Evolutionary conservation across 2,797 vertebrate genomes (phyloP).

Genomic region (Tadarida brasiliensis): DNA sequence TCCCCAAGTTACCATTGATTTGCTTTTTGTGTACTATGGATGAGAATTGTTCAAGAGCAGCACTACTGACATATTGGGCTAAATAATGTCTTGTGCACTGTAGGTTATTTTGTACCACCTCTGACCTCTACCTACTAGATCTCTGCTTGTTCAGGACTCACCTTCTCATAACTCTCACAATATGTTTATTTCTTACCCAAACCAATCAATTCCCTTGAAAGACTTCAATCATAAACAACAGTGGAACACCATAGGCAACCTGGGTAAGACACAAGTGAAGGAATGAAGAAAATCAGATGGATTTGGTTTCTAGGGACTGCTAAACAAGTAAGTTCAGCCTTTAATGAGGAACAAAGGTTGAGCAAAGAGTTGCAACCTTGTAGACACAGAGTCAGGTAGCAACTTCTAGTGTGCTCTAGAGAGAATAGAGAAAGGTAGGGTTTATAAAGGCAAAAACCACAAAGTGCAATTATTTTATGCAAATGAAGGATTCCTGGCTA

Average conservation of each 20-base stretch:
- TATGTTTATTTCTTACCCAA: not conserved
- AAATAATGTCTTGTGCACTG: not conserved
- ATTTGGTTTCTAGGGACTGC: not conserved
- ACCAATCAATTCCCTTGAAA: not conserved
- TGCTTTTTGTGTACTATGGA: not conserved
- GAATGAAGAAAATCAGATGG: not conserved
- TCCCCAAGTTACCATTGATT: not conserved
- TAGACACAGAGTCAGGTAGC: not conserved
- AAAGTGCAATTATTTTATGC: not conserved
- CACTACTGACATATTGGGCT: not conserved
- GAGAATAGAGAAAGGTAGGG: not conserved
- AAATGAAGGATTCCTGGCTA: not conserved
- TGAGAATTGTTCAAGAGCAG: not conserved
- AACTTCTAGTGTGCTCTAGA: not conserved
- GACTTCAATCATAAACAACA: not conserved
- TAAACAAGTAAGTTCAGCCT: not conserved
- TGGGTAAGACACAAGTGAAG: not conserved
- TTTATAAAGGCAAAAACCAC: not conserved
- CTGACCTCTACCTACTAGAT: not conserved
- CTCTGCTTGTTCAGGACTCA: not conserved
- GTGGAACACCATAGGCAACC: not conserved
- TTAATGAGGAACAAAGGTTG: not conserved
- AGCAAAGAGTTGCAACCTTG: not conserved
- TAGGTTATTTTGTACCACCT: not conserved
- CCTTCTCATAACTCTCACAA: not conserved